Evolutionary conservation across 2,113 vertebrate genomes (phyloP), one percentile per base, ranked within the genome.

Genomic region (Hypomesus transpacificus): DNA sequence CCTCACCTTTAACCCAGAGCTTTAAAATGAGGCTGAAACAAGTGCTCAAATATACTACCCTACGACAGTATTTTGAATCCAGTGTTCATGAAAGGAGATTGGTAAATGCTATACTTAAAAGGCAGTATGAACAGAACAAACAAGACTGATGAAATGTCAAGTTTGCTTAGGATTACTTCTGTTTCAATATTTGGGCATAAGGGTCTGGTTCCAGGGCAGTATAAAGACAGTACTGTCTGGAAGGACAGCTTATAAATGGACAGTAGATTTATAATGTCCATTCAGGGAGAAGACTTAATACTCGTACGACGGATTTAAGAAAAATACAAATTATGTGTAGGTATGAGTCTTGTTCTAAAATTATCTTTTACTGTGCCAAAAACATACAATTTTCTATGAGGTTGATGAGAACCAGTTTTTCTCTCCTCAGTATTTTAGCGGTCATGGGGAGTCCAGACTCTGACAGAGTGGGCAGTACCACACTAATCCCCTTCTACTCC

Each of bases 361-460:
- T 46, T 8, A 46, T 46, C 1, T 46, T 46, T 46, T 46, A 46
- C 9, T 46, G 39, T 46, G 39, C 39, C 39, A 11, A 46, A 46
- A 46, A 46, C 39, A 46, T 46, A 6, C 9, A 8, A 46, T 28
- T 8, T 63, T 63, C 53, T 56, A 1, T 16, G 16, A 22, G 26
- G 17, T 14, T 56, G 61, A 64, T 34, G 18, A 73, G 0, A 50
- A 20, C 21, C 7, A 16, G 20, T 59, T 4, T 69, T 68, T 58
- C 8, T 77, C 75, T 70, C 14, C 54, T 20, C 75, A 82, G 78
- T 1, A 1, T 73, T 56, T 62, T 28, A 54, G 73, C 14, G 52
- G 51, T 68, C 75, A 96, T 95, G 95, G 93, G 93, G 88, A 96
- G 92, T 8, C 78, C 91, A 76, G 92, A 92, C 76, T 88, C 88